phyloP scores from a whole-genome alignment of 2,113 vertebrate species.

The Sorex fumeus region DNA sequence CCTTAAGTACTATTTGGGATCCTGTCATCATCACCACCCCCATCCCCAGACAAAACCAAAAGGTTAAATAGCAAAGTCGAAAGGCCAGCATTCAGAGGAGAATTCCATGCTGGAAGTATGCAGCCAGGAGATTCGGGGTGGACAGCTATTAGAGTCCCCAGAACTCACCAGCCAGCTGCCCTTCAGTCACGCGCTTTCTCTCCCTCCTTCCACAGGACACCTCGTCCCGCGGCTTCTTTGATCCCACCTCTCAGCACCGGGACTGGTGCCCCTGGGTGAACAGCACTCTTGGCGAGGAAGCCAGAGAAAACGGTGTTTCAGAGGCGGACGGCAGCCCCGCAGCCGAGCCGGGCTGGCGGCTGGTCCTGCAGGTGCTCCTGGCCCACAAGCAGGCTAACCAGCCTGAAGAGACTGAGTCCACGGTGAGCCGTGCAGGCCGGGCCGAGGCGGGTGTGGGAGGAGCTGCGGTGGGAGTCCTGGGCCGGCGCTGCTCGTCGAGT shows the following conservation, averaged over 20 bases:
- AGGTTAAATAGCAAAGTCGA: neutral
- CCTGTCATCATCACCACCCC: too few species aligned
- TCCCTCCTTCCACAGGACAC: slow-evolving; percentile 87
- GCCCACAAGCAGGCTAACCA: slow-evolving; percentile 87
- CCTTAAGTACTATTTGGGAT: too few species aligned
- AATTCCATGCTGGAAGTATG: neutral
- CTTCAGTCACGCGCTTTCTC: neutral
- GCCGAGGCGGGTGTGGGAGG: too few species aligned
- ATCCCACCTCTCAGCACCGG: slow-evolving; percentile 95
- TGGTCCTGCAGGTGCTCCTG: slow-evolving; percentile 90
- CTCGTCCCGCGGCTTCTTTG: slow-evolving; percentile 90
- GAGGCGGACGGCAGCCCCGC: neutral
- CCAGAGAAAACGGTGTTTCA: neutral
- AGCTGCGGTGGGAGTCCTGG: too few species aligned
- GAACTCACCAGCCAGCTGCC: accelerated
- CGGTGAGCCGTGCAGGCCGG: slow-evolving; percentile 82
- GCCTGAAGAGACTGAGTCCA: slow-evolving; percentile 77
- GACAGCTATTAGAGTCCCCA: neutral
- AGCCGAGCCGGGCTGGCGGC: slow-evolving; percentile 92
- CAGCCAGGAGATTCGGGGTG: neutral
- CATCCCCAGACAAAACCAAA: too few species aligned
- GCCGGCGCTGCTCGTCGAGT: too few species aligned
- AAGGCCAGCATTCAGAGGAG: neutral
- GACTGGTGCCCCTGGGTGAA: slow-evolving; percentile 98
- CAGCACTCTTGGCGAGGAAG: slow-evolving; percentile 78